Evolutionary conservation across 2,888 invertebrate species (phyloP), one percentile per base, ranked within the genome.

Genomic region (Exephanes ischioxanthus): DNA sequence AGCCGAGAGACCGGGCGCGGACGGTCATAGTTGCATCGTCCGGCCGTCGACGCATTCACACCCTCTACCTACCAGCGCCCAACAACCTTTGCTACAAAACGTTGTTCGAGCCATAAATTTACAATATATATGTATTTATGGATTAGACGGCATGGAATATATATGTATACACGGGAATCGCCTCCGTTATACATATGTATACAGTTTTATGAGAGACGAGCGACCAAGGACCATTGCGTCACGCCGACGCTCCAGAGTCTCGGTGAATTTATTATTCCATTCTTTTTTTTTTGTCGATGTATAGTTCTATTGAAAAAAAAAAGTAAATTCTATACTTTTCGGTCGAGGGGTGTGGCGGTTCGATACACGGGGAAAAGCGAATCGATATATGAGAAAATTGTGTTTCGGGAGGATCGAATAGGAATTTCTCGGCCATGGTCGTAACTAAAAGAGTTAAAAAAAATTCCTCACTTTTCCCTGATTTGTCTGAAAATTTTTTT

Each of bases 111-210:
- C 87, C 76, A 88, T 88, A 88, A 88, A 88, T 88, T 88, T 87
- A 89, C 89, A 89, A 89, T 89, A 89, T 89, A 88, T 89, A 89
- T 89, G 89, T 89, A 89, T 89, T 89, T 89, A 89, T 89, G 89
- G 88, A 89, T 89, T 88, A 86, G 84, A 87, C 66, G 76, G 48
- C 61, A 83, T 83, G 33, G 11, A 63, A 63, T 63, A 33, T 63
- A 63, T 30, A 63, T 33, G 33, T 63, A 71, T 75, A 85, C 26
- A 61, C 71, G 4, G 45, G 45, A 48, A 48, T 61, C 30, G 45
- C 14, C 63, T 41, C 53, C 53, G 72, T 58, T 83, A 79, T 88
- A 58, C 84, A 87, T 87, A 84, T 84, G 84, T 78, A 83, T 87
- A 73, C 83, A 72, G 81, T 86, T 81, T 84, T 85, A 80, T 80